Conservation (phyloP, 2,113 vertebrate species). For the Neopipo cinnamomea region DNA sequence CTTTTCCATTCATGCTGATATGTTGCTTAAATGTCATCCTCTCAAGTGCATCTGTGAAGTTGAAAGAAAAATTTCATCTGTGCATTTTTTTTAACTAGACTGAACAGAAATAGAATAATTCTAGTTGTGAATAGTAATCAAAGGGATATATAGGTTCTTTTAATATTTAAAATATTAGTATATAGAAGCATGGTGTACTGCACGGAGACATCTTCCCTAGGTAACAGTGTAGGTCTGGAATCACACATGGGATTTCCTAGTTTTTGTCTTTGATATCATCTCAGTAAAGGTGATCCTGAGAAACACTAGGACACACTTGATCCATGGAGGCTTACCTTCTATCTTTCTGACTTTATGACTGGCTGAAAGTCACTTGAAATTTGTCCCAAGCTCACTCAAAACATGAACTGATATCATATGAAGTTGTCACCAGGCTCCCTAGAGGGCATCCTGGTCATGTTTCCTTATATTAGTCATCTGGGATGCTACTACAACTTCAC, state of each 20-base stretch:
- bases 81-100: background rate
- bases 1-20: background rate
- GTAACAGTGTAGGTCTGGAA: background rate
- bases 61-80: background rate
- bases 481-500: background rate
- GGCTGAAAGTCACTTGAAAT: background rate
- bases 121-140: background rate
- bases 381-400: background rate
- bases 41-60: background rate
- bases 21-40: background rate
- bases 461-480: background rate
- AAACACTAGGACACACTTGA: background rate
- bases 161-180: background rate
- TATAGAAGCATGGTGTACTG: background rate
- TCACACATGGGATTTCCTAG: background rate
- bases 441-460: background rate
- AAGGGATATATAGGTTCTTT: background rate
- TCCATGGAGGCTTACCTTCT: background rate
- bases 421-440: background rate
- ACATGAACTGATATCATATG: background rate
- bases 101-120: background rate
- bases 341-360: background rate
- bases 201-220: background rate
- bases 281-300: background rate
- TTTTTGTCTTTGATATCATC: background rate